Conservation (phyloP, 2,113 vertebrate species). For the Actenoides hombroni region DNA sequence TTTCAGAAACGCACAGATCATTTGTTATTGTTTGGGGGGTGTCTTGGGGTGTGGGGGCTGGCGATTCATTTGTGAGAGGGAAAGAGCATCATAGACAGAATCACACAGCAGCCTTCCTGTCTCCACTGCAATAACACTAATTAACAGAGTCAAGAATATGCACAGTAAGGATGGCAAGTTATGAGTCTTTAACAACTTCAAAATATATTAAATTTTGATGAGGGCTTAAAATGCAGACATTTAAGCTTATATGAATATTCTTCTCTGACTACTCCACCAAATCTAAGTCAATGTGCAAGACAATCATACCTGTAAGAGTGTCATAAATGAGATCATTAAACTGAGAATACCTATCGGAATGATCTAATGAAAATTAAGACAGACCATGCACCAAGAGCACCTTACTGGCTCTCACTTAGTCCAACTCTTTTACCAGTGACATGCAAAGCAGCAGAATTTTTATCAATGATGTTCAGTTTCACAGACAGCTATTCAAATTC, state of each 20-base stretch:
- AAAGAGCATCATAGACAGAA: background rate
- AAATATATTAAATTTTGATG: background rate
- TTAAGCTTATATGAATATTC: background rate
- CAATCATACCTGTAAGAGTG: background rate
- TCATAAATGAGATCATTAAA: background rate
- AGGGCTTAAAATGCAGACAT: background rate
- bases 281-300: background rate
- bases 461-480: background rate
- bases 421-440: background rate
- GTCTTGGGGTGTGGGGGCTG: accelerated
- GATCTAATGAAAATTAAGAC: background rate
- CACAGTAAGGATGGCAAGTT: background rate
- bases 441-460: background rate
- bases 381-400: background rate
- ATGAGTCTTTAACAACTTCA: background rate
- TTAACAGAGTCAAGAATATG: background rate
- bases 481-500: background rate
- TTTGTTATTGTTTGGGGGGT: background rate
- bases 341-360: accelerated
- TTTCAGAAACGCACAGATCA: background rate
- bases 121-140: background rate
- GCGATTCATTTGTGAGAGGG: background rate
- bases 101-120: background rate
- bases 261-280: background rate
- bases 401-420: background rate